Conservation (phyloP, 2,888 invertebrate species). For the Aspidiotus rigidus region DNA sequence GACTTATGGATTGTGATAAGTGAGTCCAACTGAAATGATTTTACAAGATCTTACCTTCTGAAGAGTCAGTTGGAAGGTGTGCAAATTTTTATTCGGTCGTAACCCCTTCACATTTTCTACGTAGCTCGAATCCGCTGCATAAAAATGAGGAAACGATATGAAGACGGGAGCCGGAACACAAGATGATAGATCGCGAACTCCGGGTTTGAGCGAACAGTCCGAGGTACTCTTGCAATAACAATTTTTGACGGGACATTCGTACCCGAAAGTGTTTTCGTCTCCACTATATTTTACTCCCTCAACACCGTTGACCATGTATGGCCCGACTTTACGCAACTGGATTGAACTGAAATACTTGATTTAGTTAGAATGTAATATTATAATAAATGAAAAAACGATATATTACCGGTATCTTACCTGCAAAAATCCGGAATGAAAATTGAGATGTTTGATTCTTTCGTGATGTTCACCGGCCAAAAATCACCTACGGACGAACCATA, state of each 20-base stretch:
- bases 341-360: not conserved
- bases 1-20: no score
- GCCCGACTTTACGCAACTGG: not conserved
- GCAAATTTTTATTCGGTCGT: constrained; percentile 42
- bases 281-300: constrained; percentile 51
- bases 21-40: no score
- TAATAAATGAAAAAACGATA: not conserved
- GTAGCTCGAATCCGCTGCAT: constrained; percentile 43
- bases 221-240: constrained; percentile 54
- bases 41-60: constrained; percentile 55
- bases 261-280: constrained; percentile 51
- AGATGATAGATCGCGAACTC: constrained; percentile 41
- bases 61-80: constrained; percentile 48
- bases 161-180: constrained; percentile 43
- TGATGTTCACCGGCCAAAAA: constrained; percentile 61
- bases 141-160: constrained; percentile 47
- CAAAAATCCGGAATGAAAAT: constrained; percentile 71
- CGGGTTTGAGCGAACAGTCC: constrained; percentile 38
- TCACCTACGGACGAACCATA: constrained; percentile 71
- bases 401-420: constrained; percentile 54
- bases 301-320: constrained; percentile 42
- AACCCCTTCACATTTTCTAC: constrained; percentile 43
- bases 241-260: constrained; percentile 46
- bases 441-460: constrained; percentile 49
- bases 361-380: not conserved